Conservation (phyloP, 2,888 invertebrate species). For the Tolmerus cingulatus region DNA sequence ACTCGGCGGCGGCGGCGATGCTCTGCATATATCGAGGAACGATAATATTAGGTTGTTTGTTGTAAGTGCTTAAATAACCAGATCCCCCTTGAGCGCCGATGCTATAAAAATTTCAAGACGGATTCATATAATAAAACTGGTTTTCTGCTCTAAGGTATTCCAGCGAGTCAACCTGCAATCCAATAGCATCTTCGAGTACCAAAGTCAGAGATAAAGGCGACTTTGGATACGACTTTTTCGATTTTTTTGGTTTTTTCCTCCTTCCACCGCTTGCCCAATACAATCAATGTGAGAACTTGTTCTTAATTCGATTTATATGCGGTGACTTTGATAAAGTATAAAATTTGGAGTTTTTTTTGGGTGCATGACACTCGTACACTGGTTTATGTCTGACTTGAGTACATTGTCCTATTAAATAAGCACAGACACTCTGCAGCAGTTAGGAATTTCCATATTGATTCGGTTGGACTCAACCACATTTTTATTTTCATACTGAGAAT, state of each 20-base stretch:
- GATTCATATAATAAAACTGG: constrained; percentile 31
- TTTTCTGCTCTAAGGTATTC: constrained; percentile 15
- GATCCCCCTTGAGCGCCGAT: constrained; percentile 31
- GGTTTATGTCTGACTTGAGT: background rate
- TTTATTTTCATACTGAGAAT: background rate
- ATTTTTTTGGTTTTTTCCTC: background rate
- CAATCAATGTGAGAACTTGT: constrained; percentile 27
- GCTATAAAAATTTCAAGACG: constrained; percentile 40
- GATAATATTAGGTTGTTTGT: constrained; percentile 33
- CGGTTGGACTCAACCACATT: background rate
- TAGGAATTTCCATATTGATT: background rate
- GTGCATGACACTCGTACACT: constrained; percentile 30
- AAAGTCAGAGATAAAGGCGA: constrained; percentile 30
- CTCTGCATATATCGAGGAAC: constrained; percentile 37
- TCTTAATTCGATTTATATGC: constrained; percentile 38
- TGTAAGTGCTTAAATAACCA: constrained; percentile 23
- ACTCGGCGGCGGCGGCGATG: background rate
- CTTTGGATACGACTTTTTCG: constrained; percentile 24
- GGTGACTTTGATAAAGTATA: constrained; percentile 40
- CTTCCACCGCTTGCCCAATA: background rate
- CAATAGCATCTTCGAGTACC: constrained; percentile 33
- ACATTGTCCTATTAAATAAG: constrained; percentile 39
- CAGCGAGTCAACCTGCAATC: constrained; percentile 33
- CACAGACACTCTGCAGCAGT: background rate
- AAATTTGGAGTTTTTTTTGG: constrained; percentile 11